Percentiles rank a stretch among this genome's conserved stretches.
These are phyloP conservation scores for Ruditapes philippinarum DNA, from an alignment of 1,140 invertebrate species.

Conservation along the genomic window DNA sequence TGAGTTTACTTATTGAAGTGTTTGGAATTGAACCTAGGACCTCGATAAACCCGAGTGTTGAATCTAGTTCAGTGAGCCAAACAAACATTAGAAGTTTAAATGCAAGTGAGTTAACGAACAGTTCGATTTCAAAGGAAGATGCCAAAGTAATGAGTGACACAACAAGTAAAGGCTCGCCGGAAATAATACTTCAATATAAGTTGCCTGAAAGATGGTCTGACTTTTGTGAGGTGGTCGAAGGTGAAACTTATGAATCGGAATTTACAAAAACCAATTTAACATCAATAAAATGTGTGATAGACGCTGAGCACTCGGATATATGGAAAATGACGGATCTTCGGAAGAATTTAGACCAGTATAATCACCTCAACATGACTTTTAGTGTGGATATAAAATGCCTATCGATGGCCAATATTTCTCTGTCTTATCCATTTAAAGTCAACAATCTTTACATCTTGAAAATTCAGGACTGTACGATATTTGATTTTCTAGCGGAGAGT, in stretches of 20 bases:
- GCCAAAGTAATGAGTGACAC: not conserved
- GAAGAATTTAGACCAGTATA: constrained; percentile 23
- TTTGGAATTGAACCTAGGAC: not conserved
- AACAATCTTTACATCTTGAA: constrained; percentile 44
- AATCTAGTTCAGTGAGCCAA: not conserved
- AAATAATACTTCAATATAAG: not conserved
- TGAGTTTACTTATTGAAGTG: not conserved
- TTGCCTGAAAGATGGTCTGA: constrained; percentile 30
- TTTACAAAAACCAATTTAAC: constrained; percentile 26
- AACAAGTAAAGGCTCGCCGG: not conserved
- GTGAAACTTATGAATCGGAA: constrained; percentile 23
- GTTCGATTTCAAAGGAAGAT: not conserved
- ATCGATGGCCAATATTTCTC: constrained; percentile 39
- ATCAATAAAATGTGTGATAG: constrained; percentile 28
- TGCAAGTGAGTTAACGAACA: not conserved
- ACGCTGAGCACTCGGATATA: constrained; percentile 48
- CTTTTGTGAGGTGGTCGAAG: constrained; percentile 12
- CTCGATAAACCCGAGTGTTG: not conserved
- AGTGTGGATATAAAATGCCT: constrained; percentile 67
- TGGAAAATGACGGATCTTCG: constrained; percentile 65
- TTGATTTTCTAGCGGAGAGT: constrained; percentile 66
- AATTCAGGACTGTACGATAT: constrained; percentile 55
- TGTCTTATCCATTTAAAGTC: constrained; percentile 70
- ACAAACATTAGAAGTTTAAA: not conserved
- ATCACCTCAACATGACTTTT: constrained; percentile 25